A percentile compares a stretch with the other conserved stretches of the same genome.
Conservation (phyloP, 2,797 vertebrate genomes). For the Heliangelus exortis region DNA sequence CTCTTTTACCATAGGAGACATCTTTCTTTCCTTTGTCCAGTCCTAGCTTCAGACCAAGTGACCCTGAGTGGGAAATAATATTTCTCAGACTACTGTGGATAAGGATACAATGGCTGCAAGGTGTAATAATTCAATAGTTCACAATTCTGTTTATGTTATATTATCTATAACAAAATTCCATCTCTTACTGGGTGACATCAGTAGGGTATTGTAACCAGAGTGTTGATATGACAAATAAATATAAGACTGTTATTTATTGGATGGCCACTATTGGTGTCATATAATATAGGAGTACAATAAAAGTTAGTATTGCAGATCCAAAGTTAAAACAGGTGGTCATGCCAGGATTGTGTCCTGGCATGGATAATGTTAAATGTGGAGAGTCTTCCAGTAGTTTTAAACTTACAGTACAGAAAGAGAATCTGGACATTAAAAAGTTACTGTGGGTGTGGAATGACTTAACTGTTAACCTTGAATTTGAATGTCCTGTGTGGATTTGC, state of each 20-base stretch:
- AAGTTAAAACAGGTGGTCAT: neutral
- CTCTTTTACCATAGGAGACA: neutral
- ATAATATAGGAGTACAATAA: neutral
- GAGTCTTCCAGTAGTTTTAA: neutral
- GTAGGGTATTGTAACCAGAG: constrained; percentile 27
- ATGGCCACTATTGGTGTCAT: neutral
- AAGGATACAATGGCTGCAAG: neutral
- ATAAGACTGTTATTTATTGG: neutral
- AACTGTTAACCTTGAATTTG: neutral
- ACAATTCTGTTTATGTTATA: constrained; percentile 60
- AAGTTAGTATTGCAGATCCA: neutral
- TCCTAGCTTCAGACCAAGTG: neutral
- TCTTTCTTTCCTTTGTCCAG: neutral
- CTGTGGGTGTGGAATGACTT: neutral
- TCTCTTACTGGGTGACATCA: constrained; percentile 50
- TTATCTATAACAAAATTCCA: constrained; percentile 37
- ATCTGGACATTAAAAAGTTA: neutral
- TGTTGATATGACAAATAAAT: constrained; percentile 56
- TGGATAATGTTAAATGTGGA: neutral
- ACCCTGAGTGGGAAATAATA: constrained; percentile 27
- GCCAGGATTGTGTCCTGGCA: neutral
- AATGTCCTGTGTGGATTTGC: neutral
- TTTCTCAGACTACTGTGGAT: constrained; percentile 31
- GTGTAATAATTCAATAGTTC: constrained; percentile 49
- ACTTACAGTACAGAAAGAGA: neutral